Evolutionary conservation across 2,888 invertebrate species (phyloP), one percentile per base, ranked within the genome.

Genomic region (Pristionchus fissidentatus): DNA sequence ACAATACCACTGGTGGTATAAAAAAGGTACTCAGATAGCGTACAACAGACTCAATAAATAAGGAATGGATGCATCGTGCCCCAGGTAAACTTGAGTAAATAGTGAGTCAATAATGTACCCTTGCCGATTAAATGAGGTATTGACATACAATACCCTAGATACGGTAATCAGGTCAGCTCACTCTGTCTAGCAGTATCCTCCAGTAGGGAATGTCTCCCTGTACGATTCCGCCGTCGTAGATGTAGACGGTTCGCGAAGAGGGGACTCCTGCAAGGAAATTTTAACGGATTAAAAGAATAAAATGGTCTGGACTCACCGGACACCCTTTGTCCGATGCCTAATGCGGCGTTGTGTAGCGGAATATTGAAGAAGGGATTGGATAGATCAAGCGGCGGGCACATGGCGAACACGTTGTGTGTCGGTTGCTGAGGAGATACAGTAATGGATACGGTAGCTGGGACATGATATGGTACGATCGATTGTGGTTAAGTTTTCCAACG

Each of bases 151-250:
- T n/a, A n/a, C n/a, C n/a, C n/a, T n/a, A n/a, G n/a, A n/a, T n/a
- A n/a, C n/a, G n/a, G n/a, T n/a, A n/a, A 13, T 19, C 49, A 49
- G 10, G 8, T 60, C 26, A 49, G 26, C 49, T 29, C 60, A 80
- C 80, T 43, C 49, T 10, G 60, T 80, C 60, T 26, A 80, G 43
- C 22, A 60, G 29, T 10, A 80, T 43, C n/a, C 80, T 1, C 82
- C 82, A 82, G 82, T 82, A 82, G 32, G 82, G 82, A 35, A 82
- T 82, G 49, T 66, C 46, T 7, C 82, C 82, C 70, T 82, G 82
- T 22, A 66, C 46, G 70, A 82, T 82, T 32, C 66, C 52, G 15
- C 66, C 52, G 70, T 82, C 82, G 70, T 82, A 82, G 8, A 82
- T 0, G 46, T 43, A 80, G 15, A 80, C 22, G 43, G 62, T 80